phyloP scores from a whole-genome alignment of 2,113 vertebrate genomes.

The Sardina pilchardus region DNA sequence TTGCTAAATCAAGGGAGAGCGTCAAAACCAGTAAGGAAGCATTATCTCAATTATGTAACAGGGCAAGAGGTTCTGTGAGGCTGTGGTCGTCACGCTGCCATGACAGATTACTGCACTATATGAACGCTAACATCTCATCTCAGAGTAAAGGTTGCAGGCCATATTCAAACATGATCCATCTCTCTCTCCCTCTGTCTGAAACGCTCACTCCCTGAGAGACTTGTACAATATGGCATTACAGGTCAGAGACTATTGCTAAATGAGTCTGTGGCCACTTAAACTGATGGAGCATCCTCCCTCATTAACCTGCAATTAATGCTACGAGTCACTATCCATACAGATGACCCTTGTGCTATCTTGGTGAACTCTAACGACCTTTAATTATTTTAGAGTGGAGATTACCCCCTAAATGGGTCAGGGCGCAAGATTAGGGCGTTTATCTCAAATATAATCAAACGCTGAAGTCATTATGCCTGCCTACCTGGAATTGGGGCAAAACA shows the following conservation, averaged over 20 bases:
- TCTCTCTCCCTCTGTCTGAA: background rate
- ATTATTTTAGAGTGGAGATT: slow-evolving; percentile 60
- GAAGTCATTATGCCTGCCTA: slow-evolving; percentile 28
- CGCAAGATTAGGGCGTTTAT: slow-evolving; percentile 54
- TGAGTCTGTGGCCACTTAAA: background rate
- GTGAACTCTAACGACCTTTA: slow-evolving; percentile 45
- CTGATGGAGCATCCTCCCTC: background rate
- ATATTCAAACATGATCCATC: background rate
- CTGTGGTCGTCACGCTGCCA: slow-evolving; percentile 2
- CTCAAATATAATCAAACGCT: slow-evolving; percentile 32
- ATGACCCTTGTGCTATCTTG: background rate
- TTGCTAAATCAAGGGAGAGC: background rate
- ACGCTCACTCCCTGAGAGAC: background rate
- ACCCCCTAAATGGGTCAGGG: slow-evolving; percentile 57
- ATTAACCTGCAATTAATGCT: background rate
- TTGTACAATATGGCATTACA: background rate
- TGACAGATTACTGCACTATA: background rate
- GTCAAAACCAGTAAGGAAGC: background rate
- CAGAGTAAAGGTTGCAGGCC: background rate
- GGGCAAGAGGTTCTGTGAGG: background rate
- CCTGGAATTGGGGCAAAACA: background rate
- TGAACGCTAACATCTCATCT: background rate
- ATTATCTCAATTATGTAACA: slow-evolving; percentile 9
- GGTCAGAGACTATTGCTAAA: background rate
- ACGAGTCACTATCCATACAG: background rate